Percentiles rank a stretch among this genome's conserved stretches.
These are phyloP conservation scores for Phaonia tiefii DNA, from an alignment of 2,888 invertebrate species.

Conservation along the genomic window DNA sequence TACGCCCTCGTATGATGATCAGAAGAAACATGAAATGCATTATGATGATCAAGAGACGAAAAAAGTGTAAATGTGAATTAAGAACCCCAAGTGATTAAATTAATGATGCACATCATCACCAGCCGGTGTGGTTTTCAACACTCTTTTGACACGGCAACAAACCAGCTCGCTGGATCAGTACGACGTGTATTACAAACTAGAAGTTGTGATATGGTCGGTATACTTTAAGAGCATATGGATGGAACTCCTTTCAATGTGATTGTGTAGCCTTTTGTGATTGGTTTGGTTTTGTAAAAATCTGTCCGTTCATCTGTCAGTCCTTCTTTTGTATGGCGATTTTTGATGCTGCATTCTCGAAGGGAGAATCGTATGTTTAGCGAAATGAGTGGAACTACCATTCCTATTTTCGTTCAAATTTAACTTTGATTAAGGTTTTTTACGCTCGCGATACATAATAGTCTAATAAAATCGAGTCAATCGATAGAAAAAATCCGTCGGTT, in stretches of 20 bases:
- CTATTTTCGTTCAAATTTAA: too few relatives aligned
- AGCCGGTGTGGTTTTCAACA: neutral
- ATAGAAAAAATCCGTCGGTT: too few relatives aligned
- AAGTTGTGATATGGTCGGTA: too few relatives aligned
- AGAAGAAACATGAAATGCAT: slow-evolving; percentile 1
- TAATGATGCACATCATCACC: slow-evolving; percentile 60
- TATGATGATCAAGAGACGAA: slow-evolving; percentile 44
- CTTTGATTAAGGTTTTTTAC: too few relatives aligned
- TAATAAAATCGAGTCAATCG: too few relatives aligned
- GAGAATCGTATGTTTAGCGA: too few relatives aligned
- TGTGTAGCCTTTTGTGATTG: neutral
- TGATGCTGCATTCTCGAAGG: too few relatives aligned
- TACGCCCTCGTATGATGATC: slow-evolving; percentile 6
- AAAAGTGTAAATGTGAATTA: slow-evolving; percentile 30
- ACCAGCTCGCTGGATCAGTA: neutral
- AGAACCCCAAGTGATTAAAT: slow-evolving; percentile 53
- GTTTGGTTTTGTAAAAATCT: neutral
- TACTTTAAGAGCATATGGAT: neutral
- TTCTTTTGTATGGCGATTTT: too few relatives aligned
- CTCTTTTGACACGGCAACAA: neutral
- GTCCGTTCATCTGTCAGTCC: too few relatives aligned
- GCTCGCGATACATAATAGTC: too few relatives aligned
- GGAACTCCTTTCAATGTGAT: neutral
- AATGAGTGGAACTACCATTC: too few relatives aligned
- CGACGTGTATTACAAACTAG: too few relatives aligned